Conservation (phyloP, 1,140 invertebrate genomes). For the Sycobia sp. region DNA sequence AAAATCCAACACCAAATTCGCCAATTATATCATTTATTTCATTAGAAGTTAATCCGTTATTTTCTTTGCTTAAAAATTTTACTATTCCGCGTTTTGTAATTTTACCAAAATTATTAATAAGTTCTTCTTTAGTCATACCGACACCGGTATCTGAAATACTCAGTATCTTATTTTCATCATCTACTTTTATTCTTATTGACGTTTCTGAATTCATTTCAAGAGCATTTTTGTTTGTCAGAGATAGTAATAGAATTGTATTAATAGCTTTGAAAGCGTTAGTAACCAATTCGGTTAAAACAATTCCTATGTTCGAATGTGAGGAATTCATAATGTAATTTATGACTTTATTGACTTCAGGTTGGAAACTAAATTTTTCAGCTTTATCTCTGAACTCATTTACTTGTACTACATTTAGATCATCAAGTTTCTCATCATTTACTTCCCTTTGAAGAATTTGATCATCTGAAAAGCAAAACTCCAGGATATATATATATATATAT, state of each 20-base stretch:
- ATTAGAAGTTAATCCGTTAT: conserved; percentile 68
- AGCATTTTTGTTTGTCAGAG: conserved; percentile 83
- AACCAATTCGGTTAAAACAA: conserved; percentile 95
- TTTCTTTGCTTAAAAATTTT: conserved; percentile 95
- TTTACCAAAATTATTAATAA: conserved; percentile 96
- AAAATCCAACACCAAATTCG: conserved; percentile 98
- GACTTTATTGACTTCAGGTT: conserved; percentile 97
- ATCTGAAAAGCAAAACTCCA: conserved; percentile 71
- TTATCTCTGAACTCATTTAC: conserved; percentile 89
- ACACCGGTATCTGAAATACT: conserved; percentile 97
- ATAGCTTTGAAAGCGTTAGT: conserved; percentile 96
- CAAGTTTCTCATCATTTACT: conserved; percentile 96
- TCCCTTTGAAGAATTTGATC: conserved; percentile 82
- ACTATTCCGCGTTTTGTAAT: conserved; percentile 99
- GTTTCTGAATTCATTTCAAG: conserved; percentile 82
- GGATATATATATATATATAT: too few relatives aligned
- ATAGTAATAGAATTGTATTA: conserved; percentile 93
- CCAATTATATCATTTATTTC: conserved; percentile 88
- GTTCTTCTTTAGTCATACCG: conserved; percentile 95
- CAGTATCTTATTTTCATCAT: conserved; percentile 92
- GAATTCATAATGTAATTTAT: conserved; percentile 99
- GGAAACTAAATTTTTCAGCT: conserved; percentile 92
- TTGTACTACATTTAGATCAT: conserved; percentile 93
- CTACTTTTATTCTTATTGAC: conserved; percentile 92
- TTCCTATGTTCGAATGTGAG: conserved; percentile 97